Evolutionary conservation across 2,797 vertebrate genomes (phyloP), one percentile per base, ranked within the genome.

Genomic region (Pipistrellus pygmaeus): DNA sequence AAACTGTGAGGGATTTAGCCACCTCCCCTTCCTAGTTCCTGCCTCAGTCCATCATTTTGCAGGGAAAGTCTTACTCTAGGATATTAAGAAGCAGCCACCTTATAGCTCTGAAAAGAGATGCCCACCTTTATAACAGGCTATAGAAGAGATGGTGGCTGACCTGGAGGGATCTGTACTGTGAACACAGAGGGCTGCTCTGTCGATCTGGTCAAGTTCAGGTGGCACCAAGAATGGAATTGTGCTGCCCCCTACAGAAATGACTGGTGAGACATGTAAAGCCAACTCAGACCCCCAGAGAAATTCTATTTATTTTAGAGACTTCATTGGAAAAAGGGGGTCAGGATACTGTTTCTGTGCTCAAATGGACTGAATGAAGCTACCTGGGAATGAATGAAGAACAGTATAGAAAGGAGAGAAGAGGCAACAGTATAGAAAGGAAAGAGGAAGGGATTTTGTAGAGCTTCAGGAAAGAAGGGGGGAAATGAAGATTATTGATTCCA

Each of bases 241-340:
- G 30, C 41, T n/a, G 51, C 25, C 25, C 15, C 4, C 53, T 12
- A 10, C 48, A 38, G 60, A 94, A 66, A 76, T 30, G 51, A 85
- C 21, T 27, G 51, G 68, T 60, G 78, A 55, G 38, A 57, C 25
- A 1, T 41, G 11, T 21, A 23, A 85, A 60, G 46, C 64, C 32
- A 73, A 72, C 53, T 84, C n/a, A 57, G 55, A 81, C 8, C 66
- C 85, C 77, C 73, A 90, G 30, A 86, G 18, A 89, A 85, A 77
- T 38, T 41, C 17, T 25, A 69, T 41, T 32, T 71, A 76, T 48
- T 46, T 82, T 41, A 86, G 53, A 90, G 81, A 46, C 32, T 46
- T 72, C n/a, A 35, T 38, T 44, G 55, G 15, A 25, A 38, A 84
- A 93, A 81, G 27, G 7, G 11, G 4, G 15, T 66, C 51, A 23